Evolutionary conservation across 2,888 invertebrate genomes (phyloP).

Genomic region (Cepaea hortensis): DNA sequence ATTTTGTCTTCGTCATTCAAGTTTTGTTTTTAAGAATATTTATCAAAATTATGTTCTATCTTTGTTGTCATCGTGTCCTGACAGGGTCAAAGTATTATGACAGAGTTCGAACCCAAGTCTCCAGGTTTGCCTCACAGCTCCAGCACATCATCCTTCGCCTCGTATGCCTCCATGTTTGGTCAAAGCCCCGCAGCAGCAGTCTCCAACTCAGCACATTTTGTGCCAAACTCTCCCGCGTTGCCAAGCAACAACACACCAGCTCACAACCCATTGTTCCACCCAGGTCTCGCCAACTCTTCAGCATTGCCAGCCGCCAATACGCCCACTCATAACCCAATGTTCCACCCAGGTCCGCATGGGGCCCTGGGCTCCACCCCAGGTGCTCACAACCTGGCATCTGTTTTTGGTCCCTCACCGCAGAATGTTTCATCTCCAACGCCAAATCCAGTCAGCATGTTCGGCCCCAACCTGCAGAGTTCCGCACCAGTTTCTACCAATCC

Average conservation of each 20-base stretch:
- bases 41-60: neutral
- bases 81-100: neutral
- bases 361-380: neutral
- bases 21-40: neutral
- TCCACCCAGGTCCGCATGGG: slow-evolving; percentile 12
- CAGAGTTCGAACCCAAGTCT: slow-evolving; percentile 44
- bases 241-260: neutral
- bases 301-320: neutral
- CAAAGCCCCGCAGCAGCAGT: slow-evolving; percentile 25
- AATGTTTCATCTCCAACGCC: slow-evolving; percentile 16
- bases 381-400: slow-evolving; percentile 14
- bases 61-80: neutral
- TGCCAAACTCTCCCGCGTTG: neutral
- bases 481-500: slow-evolving; percentile 13
- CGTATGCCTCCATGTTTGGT: slow-evolving; percentile 55
- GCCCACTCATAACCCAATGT: slow-evolving; percentile 19
- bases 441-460: slow-evolving; percentile 35
- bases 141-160: slow-evolving; percentile 70
- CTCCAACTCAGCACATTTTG: slow-evolving; percentile 20
- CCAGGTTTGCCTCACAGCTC: slow-evolving; percentile 65
- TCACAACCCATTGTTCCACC: too few species aligned
- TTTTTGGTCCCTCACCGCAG: slow-evolving; percentile 26
- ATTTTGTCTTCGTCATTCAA: too few species aligned
- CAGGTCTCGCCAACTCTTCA: neutral
- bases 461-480: slow-evolving; percentile 33